Evolutionary conservation across 2,888 invertebrate species (phyloP).

Genomic region (Megaustenia siamemsis): DNA sequence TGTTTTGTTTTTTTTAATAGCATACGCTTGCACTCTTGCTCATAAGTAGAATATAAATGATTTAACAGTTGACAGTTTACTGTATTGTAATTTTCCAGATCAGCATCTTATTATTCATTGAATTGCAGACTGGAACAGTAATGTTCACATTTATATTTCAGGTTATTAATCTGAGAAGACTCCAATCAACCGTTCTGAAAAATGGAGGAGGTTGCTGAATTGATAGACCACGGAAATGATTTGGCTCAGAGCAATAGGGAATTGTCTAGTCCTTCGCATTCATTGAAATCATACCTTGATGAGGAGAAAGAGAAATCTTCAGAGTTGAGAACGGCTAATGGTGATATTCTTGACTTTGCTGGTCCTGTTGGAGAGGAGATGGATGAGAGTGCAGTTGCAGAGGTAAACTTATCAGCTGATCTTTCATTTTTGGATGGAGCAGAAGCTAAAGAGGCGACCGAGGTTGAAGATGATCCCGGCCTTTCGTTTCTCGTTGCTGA

Average conservation of each 20-base stretch:
- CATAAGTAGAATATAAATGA: no score
- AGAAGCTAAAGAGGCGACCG: conserved; percentile 45
- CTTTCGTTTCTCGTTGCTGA: conserved; percentile 50
- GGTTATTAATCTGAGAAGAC: not conserved
- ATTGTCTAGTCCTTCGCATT: conserved; percentile 5
- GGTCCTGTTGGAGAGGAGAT: conserved; percentile 48
- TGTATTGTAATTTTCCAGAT: no score
- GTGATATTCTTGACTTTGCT: conserved; percentile 51
- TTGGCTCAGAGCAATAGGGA: not conserved
- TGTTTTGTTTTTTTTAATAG: no score
- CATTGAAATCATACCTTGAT: conserved; percentile 34
- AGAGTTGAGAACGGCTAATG: conserved; percentile 47
- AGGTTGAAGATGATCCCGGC: conserved; percentile 47
- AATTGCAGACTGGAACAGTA: not conserved
- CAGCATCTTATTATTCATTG: not conserved
- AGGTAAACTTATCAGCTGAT: conserved; percentile 36
- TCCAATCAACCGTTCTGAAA: not conserved
- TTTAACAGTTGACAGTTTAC: no score
- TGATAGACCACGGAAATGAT: conserved; percentile 32
- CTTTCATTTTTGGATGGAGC: conserved; percentile 47
- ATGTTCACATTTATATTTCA: not conserved
- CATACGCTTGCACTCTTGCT: no score
- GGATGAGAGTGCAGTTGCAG: conserved; percentile 28
- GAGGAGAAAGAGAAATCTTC: conserved; percentile 41
- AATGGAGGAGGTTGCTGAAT: conserved; percentile 48